Evolutionary conservation across 2,113 vertebrate species (phyloP).

Genomic region (Phrynosoma platyrhinos): DNA sequence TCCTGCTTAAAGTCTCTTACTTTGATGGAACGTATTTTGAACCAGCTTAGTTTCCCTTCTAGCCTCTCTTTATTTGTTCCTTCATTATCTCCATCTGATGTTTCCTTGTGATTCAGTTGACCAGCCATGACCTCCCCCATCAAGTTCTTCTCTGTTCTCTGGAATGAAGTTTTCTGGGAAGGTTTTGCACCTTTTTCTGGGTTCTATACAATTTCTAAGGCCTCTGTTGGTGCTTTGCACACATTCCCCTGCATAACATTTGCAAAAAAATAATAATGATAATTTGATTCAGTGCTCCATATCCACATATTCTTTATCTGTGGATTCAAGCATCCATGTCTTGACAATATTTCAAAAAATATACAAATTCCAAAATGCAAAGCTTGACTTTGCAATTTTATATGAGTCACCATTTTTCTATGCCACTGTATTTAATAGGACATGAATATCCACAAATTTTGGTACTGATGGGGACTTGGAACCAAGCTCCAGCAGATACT

Average conservation of each 20-base stretch:
- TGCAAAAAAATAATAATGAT: neutral
- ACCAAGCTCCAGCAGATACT: no score
- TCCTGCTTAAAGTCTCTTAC: neutral
- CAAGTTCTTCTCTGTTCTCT: neutral
- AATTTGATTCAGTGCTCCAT: neutral
- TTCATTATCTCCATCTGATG: neutral
- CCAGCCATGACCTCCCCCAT: neutral
- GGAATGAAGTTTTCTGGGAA: neutral
- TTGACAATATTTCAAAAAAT: no score
- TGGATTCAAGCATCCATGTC: no score
- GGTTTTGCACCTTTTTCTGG: neutral
- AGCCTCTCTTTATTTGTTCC: neutral
- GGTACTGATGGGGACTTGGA: no score
- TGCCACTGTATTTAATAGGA: no score
- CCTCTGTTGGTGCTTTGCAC: neutral
- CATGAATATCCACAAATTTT: no score
- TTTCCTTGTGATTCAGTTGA: neutral
- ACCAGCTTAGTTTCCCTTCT: neutral
- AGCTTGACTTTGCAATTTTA: no score
- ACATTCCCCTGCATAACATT: neutral
- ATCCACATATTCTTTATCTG: no score
- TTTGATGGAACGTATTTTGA: neutral
- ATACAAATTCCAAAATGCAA: no score
- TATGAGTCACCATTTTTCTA: no score
- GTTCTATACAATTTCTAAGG: neutral